Evolutionary conservation across 2,888 invertebrate genomes (phyloP), one percentile per base, ranked within the genome.

Genomic region (Leptopterna dolabrata): DNA sequence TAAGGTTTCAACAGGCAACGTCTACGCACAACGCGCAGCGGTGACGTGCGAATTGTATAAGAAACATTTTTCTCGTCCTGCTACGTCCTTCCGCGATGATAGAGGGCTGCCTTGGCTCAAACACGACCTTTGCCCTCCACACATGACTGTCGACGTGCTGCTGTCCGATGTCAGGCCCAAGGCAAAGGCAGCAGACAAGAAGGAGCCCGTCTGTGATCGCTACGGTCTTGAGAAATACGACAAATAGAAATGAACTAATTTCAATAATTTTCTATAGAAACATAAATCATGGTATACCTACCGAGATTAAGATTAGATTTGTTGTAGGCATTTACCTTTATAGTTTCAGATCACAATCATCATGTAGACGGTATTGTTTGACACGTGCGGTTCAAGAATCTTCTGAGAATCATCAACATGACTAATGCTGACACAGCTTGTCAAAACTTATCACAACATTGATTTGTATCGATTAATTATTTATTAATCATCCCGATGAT

Each of bases 181-280:
- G 29, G 29, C 24, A 19, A 87, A 55, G 24, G 87, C 19, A 0
- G 82, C n/a, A 19, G 83, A 84, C 16, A 87, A 76, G 29, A 84
- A 84, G 19, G 87, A 87, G 14, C 63, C 45, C 4, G n/a, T 29
- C 11, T 87, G 87, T 85, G 87, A 87, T 30, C 16, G n/a, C 4
- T 87, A 87, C 78, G 87, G 87, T n/a, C 85, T 87, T 19, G 87
- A 87, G 36, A 87, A 87, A 76, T 87, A 87, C 47, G 78, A 78
- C 45, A 24, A 55, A 81, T 81, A n/a, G 55, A 70, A 82, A 63
- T 63, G 29, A 6, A n/a, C n/a, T n/a, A n/a, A n/a, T n/a, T n/a
- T n/a, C n/a, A n/a, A n/a, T n/a, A n/a, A n/a, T n/a, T n/a, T n/a
- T n/a, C n/a, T 36, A 36, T 36, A 36, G 36, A 36, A 36, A 2